Evolutionary conservation across 2,888 invertebrate genomes (phyloP).

Genomic region (Strigamia transsilvanica): DNA sequence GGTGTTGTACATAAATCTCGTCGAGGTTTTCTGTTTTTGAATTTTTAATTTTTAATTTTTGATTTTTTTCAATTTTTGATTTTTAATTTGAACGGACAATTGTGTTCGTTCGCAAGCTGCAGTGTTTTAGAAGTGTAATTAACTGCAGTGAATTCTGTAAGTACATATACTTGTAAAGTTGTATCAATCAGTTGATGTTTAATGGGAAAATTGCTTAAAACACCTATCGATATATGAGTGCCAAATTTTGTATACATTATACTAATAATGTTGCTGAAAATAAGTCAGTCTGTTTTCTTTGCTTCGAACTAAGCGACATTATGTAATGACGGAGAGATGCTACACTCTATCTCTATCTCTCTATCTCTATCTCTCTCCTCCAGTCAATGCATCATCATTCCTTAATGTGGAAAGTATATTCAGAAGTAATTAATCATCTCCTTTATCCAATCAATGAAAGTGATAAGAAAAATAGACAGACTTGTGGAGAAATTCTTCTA

Average conservation of each 20-base stretch:
- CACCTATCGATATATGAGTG: conserved; percentile 44
- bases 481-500: neutral
- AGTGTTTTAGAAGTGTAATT: conserved; percentile 14
- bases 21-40: neutral
- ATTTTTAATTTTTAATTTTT: neutral
- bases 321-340: neutral
- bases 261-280: conserved; percentile 32
- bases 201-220: conserved; percentile 43
- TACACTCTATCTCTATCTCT: neutral
- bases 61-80: neutral
- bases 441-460: conserved; percentile 2
- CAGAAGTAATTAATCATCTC: neutral
- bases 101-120: conserved; percentile 4
- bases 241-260: conserved; percentile 51
- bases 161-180: conserved; percentile 50
- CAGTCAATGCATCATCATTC: neutral
- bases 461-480: neutral
- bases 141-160: conserved; percentile 11
- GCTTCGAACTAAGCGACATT: conserved; percentile 13
- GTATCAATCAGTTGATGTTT: conserved; percentile 52
- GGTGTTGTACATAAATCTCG: conserved; percentile 28
- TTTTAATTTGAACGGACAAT: neutral
- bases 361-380: neutral
- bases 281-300: conserved; percentile 14
- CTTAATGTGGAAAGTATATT: neutral